Evolutionary conservation across 2,113 vertebrate species (phyloP).

Genomic region (Brachyhypopomus gauderio): DNA sequence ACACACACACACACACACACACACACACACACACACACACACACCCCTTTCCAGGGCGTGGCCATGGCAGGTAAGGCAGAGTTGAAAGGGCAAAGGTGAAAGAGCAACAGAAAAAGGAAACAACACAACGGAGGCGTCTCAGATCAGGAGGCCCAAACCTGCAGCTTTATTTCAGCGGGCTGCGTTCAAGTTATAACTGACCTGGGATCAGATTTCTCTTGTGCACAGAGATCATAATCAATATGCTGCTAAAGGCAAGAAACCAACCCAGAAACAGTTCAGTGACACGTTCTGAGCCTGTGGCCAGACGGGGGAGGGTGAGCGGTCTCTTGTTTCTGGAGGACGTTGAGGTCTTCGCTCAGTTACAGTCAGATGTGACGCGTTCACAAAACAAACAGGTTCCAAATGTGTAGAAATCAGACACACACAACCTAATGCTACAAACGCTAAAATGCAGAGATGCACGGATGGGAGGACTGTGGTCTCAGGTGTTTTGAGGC

Average conservation of each 20-base stretch:
- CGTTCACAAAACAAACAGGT: background rate
- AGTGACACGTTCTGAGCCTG: background rate
- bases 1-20: background rate
- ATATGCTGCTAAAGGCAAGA: background rate
- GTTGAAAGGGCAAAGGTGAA: background rate
- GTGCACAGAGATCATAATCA: slow-evolving; percentile 17
- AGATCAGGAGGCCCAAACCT: background rate
- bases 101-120: background rate
- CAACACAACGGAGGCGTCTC: background rate
- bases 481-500: background rate
- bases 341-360: background rate
- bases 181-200: background rate
- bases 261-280: slow-evolving; percentile 8
- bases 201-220: slow-evolving; percentile 3
- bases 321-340: background rate
- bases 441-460: background rate
- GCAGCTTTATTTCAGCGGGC: background rate
- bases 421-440: background rate
- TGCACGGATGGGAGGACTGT: no score
- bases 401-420: background rate
- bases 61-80: background rate
- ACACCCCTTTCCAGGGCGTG: background rate
- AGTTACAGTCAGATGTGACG: background rate
- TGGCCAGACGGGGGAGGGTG: slow-evolving; percentile 1
- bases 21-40: background rate